phyloP scores from a whole-genome alignment of 2,888 invertebrate genomes.

The Amphipoea oculea region DNA sequence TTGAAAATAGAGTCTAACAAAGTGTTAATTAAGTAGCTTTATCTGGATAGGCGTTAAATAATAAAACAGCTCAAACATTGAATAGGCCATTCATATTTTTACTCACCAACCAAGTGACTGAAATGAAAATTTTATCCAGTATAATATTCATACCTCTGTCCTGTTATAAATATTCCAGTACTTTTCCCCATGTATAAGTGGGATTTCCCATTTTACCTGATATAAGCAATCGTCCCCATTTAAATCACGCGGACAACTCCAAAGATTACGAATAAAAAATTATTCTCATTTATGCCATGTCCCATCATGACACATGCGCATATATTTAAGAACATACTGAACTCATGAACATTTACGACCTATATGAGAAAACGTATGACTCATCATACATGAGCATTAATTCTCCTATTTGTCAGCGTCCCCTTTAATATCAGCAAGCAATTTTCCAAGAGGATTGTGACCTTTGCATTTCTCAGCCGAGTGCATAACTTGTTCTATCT shows the following conservation, averaged over 20 bases:
- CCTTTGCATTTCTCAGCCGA: slow-evolving; percentile 74
- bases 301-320: slow-evolving; percentile 56
- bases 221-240: slow-evolving; percentile 31
- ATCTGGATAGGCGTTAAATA: not conserved
- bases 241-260: slow-evolving; percentile 18
- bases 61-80: not conserved
- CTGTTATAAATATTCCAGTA: slow-evolving; percentile 14
- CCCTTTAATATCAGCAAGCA: slow-evolving; percentile 67
- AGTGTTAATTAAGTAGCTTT: not conserved
- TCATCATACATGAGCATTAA: slow-evolving; percentile 40
- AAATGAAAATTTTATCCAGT: not conserved
- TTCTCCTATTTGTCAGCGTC: slow-evolving; percentile 61
- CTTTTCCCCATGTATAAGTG: not conserved
- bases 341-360: slow-evolving; percentile 1
- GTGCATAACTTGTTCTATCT: slow-evolving; percentile 58
- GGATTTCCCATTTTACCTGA: not conserved
- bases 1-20: not conserved
- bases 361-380: slow-evolving; percentile 32
- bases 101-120: not conserved
- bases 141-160: not conserved
- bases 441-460: slow-evolving; percentile 77
- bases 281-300: slow-evolving; percentile 47
- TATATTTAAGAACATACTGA: slow-evolving; percentile 29
- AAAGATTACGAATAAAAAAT: slow-evolving; percentile 51
- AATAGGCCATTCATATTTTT: not conserved